Base-by-base conservation (phyloP, 2,888 invertebrate species). In the Micropterix aruncella region DNA sequence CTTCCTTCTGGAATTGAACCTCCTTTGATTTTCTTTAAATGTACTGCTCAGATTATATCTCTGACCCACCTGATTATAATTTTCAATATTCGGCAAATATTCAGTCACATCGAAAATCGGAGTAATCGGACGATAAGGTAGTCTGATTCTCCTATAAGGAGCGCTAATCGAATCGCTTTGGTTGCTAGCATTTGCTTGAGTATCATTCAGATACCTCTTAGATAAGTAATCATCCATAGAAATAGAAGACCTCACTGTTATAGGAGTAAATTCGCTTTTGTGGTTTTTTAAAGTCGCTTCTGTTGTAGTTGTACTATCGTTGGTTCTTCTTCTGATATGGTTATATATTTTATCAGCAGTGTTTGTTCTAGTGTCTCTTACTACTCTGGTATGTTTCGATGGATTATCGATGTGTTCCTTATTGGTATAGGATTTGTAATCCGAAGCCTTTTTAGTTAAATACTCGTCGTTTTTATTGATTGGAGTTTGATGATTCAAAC, bases 231-330 rank as follows among this genome's bases (percentile, higher is more conserved):
- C 66, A 48, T 60, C 57, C 18, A 57, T 15, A 16, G 66, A 58
- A 53, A 67, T 60, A 0, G 62, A 51, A 51, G 56, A 62, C 50
- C 57, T 63, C 45, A 63, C 61, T 55, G 60, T 57, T 5, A 65
- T 60, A 7, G 66, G 63, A 18, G 60, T 59, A 44, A 68, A 65
- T 45, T 57, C 53, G 16, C 54, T 9, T 51, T 66, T 69, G 45
- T 69, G 68, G 52, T 68, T 68, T 14, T 18, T 43, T 42, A 19
- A 15, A 36, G 19, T 36, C 16, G 12, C 3, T 12, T n/a, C 9
- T 17, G 16, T 42, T 3, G 16, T 5, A 27, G 15, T 27, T 27
- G 12, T 36, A 27, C 3, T 15, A 38, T 18, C 38, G 38, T 18
- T 19, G 43, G 4, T 18, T 5, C 7, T 58, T 57, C 53, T 62